Evolutionary conservation across 1,140 invertebrate species (phyloP).

Genomic region (Panulirus ornatus): DNA sequence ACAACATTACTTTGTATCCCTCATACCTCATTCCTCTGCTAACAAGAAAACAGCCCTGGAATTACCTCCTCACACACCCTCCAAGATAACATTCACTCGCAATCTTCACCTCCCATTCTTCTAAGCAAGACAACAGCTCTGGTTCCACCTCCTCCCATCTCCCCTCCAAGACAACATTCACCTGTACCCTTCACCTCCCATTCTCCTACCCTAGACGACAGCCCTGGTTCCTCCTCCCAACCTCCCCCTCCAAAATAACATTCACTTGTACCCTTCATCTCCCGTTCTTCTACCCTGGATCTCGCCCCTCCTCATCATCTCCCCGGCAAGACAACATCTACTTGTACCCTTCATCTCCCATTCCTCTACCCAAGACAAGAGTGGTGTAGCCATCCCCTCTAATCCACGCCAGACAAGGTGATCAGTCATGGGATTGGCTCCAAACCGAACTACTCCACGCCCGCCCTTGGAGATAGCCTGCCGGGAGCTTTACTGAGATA

Average conservation of each 20-base stretch:
- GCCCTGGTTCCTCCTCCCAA: too few relatives aligned
- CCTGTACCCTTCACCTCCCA: background rate
- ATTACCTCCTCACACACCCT: too few relatives aligned
- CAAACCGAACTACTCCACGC: conserved; percentile 1
- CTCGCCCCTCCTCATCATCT: background rate
- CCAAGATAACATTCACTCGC: too few relatives aligned
- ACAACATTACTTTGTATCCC: too few relatives aligned
- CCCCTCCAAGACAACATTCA: background rate
- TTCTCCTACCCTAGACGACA: background rate
- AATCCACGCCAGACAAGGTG: conserved; percentile 2
- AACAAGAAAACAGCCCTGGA: too few relatives aligned
- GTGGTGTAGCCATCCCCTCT: too few relatives aligned
- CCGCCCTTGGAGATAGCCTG: background rate
- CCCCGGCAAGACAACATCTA: background rate
- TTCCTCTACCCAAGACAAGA: background rate
- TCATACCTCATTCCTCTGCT: too few relatives aligned
- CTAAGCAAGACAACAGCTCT: too few relatives aligned
- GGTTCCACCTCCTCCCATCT: too few relatives aligned
- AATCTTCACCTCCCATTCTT: too few relatives aligned
- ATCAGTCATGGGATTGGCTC: conserved; percentile 20
- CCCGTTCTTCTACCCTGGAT: background rate
- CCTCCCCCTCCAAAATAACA: too few relatives aligned
- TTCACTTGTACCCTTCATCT: background rate
- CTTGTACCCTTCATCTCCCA: background rate
- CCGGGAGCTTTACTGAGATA: conserved; percentile 23